Conservation (phyloP, 2,113 vertebrate species). For the Platichthys flesus region DNA sequence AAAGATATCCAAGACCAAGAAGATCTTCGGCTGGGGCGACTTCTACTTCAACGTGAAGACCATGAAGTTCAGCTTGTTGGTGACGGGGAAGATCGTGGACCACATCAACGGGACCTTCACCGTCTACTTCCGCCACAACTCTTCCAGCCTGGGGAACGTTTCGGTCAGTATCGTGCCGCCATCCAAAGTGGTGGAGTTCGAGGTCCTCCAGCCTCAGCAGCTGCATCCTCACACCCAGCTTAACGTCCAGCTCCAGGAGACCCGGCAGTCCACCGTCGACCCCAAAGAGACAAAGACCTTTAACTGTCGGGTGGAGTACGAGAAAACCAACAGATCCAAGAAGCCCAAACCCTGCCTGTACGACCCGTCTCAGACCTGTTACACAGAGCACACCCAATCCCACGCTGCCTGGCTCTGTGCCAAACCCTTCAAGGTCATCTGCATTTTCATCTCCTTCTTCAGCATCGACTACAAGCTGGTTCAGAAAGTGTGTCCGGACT, state of each 20-base stretch:
- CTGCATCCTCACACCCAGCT: slow-evolving; percentile 86
- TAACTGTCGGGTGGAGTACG: slow-evolving; percentile 96
- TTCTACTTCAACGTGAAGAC: slow-evolving; percentile 97
- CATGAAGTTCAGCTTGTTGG: slow-evolving; percentile 89
- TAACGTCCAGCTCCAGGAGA: slow-evolving; percentile 85
- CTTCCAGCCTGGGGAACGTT: slow-evolving; percentile 93
- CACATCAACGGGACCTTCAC: slow-evolving; percentile 98
- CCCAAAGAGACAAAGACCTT: slow-evolving; percentile 90
- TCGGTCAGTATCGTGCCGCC: slow-evolving; percentile 95
- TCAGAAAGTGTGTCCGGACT: slow-evolving; percentile 98
- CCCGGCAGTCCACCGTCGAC: slow-evolving; percentile 88
- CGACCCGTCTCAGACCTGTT: slow-evolving; percentile 95
- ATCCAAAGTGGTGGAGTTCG: slow-evolving; percentile 92
- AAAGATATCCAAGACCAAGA: slow-evolving; percentile 91
- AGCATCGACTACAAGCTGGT: slow-evolving; percentile 99
- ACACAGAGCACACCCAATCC: slow-evolving; percentile 96
- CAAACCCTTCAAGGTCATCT: slow-evolving; percentile 99
- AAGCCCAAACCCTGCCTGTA: slow-evolving; percentile 96
- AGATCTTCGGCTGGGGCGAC: slow-evolving; percentile 98
- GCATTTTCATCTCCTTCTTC: slow-evolving; percentile 98
- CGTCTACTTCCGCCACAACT: slow-evolving; percentile 97
- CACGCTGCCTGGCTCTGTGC: slow-evolving; percentile 96
- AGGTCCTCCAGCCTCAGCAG: slow-evolving; percentile 87
- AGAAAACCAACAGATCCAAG: slow-evolving; percentile 95
- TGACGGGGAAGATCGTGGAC: slow-evolving; percentile 92